These are phyloP conservation scores for Microctenopoma steveboyesi DNA, from an alignment of 2,797 vertebrate species.

Conservation along the genomic window DNA sequence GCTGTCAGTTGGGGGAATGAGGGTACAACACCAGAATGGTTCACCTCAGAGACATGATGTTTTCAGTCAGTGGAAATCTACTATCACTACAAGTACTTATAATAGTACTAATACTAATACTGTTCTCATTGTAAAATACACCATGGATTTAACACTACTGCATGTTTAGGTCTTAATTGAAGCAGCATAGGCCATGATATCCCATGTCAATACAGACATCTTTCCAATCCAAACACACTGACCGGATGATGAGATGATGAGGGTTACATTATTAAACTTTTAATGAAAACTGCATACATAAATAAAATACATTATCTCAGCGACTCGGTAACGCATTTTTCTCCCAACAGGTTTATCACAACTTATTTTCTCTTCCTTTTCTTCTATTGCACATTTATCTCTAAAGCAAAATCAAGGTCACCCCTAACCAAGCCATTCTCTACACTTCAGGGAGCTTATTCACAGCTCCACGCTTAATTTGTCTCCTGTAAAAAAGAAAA, in stretches of 20 bases:
- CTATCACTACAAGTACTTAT: neutral
- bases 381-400: conserved; percentile 52
- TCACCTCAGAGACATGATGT: conserved; percentile 22
- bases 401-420: conserved; percentile 74
- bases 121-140: conserved; percentile 12
- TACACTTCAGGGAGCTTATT: conserved; percentile 56
- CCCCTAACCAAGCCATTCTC: conserved; percentile 44
- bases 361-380: conserved; percentile 29
- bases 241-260: neutral
- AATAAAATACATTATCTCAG: conserved; percentile 19
- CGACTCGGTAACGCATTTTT: conserved; percentile 19
- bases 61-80: conserved; percentile 22
- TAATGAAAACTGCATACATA: neutral
- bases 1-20: conserved; percentile 38
- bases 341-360: conserved; percentile 37
- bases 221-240: neutral
- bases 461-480: conserved; percentile 69
- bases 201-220: neutral
- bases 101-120: neutral
- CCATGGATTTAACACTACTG: neutral
- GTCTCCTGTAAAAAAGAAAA: conserved; percentile 31
- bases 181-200: neutral
- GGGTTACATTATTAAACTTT: conserved; percentile 1
- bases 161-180: neutral
- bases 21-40: conserved; percentile 38